Percentiles rank a stretch among this genome's conserved stretches.
These are phyloP conservation scores for Diachasmimorpha longicaudata DNA, from an alignment of 1,140 invertebrate genomes.

Conservation along the genomic window DNA sequence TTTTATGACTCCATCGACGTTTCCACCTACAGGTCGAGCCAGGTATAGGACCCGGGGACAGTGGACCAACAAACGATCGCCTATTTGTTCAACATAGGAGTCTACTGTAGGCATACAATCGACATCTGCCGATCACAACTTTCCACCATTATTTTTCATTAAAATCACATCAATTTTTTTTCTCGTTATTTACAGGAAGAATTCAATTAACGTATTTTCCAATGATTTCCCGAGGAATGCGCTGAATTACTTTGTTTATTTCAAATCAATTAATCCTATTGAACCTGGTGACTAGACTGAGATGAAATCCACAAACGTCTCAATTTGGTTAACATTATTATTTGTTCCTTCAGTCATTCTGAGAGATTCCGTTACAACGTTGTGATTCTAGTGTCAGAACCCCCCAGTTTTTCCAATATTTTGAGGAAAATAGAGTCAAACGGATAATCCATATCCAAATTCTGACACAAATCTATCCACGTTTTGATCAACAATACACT, in stretches of 20 bases:
- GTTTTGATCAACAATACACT: neutral
- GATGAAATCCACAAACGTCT: neutral
- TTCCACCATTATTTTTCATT: constrained; percentile 7
- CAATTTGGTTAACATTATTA: neutral
- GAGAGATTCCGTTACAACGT: neutral
- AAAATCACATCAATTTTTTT: neutral
- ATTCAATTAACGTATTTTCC: neutral
- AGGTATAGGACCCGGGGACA: constrained; percentile 20
- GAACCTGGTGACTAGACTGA: too few relatives aligned
- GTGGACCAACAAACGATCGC: constrained; percentile 42
- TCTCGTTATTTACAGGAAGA: neutral
- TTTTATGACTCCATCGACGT: constrained; percentile 11
- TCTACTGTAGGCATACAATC: constrained; percentile 19
- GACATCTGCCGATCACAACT: constrained; percentile 17
- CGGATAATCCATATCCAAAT: neutral
- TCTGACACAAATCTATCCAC: constrained; percentile 12
- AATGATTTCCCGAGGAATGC: too few relatives aligned
- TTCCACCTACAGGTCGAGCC: constrained; percentile 2
- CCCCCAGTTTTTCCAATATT: neutral
- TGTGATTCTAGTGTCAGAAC: neutral
- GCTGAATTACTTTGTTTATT: too few relatives aligned
- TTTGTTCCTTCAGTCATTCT: neutral
- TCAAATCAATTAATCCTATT: too few relatives aligned
- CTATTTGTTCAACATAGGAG: constrained; percentile 44
- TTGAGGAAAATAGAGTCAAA: neutral